Percentiles rank a stretch among this genome's conserved stretches.
These are phyloP conservation scores for Zeuzera pyrina DNA, from an alignment of 2,888 invertebrate species.

Conservation along the genomic window DNA sequence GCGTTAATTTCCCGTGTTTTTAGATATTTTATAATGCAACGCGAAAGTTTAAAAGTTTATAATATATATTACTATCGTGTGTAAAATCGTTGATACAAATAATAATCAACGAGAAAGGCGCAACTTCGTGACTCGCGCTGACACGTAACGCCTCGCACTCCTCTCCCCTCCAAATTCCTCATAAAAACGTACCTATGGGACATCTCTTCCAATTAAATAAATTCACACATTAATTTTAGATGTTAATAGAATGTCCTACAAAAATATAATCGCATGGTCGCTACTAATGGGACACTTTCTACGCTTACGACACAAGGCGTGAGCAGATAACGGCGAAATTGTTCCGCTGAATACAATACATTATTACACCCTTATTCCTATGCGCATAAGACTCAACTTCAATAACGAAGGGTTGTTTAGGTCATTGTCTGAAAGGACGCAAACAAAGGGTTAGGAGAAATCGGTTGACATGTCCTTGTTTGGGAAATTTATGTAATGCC, in stretches of 20 bases:
- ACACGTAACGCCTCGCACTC: too few relatives aligned
- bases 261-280: conserved; percentile 21
- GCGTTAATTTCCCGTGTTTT: too few relatives aligned
- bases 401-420: conserved; percentile 11
- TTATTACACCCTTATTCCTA: conserved; percentile 25
- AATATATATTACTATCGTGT: too few relatives aligned
- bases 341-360: conserved; percentile 28
- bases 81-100: too few relatives aligned
- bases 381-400: conserved; percentile 29
- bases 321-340: conserved; percentile 43
- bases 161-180: too few relatives aligned
- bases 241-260: conserved; percentile 7
- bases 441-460: conserved; percentile 49
- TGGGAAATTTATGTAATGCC: conserved; percentile 31
- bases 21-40: too few relatives aligned
- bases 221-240: too few relatives aligned
- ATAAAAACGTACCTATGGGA: too few relatives aligned
- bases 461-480: conserved; percentile 36
- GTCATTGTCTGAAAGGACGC: conserved; percentile 21
- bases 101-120: too few relatives aligned
- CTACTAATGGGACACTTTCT: conserved; percentile 55
- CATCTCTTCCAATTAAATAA: too few relatives aligned
- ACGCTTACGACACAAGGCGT: conserved; percentile 36
- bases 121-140: too few relatives aligned
- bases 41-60: too few relatives aligned